Evolutionary conservation across 1,140 invertebrate genomes (phyloP).

Genomic region (Palaemon carinicauda): DNA sequence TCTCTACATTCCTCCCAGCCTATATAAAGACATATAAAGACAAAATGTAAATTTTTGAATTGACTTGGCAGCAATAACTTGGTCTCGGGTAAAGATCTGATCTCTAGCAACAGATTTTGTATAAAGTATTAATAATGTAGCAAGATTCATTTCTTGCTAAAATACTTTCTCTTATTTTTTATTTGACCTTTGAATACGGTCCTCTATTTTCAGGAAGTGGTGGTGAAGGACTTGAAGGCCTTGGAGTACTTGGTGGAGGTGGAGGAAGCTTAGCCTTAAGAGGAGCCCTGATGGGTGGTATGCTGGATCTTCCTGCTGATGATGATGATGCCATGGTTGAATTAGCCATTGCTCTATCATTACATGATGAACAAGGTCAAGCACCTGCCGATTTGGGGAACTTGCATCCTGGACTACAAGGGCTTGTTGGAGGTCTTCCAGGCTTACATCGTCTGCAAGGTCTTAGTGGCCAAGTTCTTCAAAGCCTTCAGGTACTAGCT

Average conservation of each 20-base stretch:
- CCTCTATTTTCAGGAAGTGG: constrained; percentile 15
- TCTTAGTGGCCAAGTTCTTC: constrained; percentile 66
- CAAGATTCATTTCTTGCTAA: too few relatives aligned
- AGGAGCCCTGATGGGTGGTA: constrained; percentile 65
- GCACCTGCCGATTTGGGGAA: constrained; percentile 64
- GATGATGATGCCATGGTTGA: constrained; percentile 94
- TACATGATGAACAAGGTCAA: constrained; percentile 73
- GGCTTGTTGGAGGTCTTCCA: constrained; percentile 64
- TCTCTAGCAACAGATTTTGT: too few relatives aligned
- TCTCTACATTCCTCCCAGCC: too few relatives aligned
- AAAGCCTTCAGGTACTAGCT: constrained; percentile 62
- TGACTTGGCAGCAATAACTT: too few relatives aligned
- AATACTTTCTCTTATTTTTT: too few relatives aligned
- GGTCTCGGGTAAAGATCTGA: too few relatives aligned
- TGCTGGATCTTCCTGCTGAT: constrained; percentile 56
- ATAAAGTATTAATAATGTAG: too few relatives aligned
- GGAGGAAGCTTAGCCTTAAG: constrained; percentile 64
- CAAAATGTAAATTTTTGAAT: too few relatives aligned
- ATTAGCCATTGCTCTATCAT: constrained; percentile 90
- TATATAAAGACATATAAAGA: too few relatives aligned
- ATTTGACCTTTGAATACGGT: not conserved
- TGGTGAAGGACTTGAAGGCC: constrained; percentile 63
- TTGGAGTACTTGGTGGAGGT: constrained; percentile 76
- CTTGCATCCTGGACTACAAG: constrained; percentile 65
- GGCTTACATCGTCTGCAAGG: constrained; percentile 66